Evolutionary conservation across 2,113 vertebrate species (phyloP).

Genomic region (Triplophysa dalaica): DNA sequence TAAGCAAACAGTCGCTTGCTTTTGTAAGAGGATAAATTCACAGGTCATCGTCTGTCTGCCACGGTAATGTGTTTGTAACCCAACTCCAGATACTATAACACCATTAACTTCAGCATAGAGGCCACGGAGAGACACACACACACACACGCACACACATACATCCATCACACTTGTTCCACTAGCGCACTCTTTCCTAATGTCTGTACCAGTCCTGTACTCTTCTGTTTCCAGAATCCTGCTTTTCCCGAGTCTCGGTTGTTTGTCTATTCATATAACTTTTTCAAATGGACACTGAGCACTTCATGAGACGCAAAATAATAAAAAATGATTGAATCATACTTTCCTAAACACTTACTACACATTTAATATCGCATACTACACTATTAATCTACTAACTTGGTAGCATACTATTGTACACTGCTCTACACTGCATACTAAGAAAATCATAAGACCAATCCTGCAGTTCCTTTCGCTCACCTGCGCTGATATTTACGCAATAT

Average conservation of each 20-base stretch:
- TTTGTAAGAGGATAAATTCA: not conserved
- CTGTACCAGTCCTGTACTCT: conserved; percentile 58
- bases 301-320: not conserved
- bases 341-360: too few relatives aligned
- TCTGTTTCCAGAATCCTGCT: conserved; percentile 42
- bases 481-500: not conserved
- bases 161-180: conserved; percentile 70
- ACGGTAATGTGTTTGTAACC: conserved; percentile 28
- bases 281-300: not conserved
- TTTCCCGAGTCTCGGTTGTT: not conserved
- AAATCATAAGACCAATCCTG: conserved; percentile 22
- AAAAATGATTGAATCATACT: too few relatives aligned
- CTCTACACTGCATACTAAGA: not conserved
- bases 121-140: not conserved
- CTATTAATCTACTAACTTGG: too few relatives aligned
- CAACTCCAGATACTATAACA: conserved; percentile 23
- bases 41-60: not conserved
- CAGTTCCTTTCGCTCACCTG: conserved; percentile 1
- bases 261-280: not conserved
- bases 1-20: not conserved
- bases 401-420: not conserved
- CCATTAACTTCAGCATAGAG: conserved; percentile 34
- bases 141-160: conserved; percentile 29
- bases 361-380: too few relatives aligned
- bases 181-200: conserved; percentile 70